Base-by-base conservation (phyloP, 1,140 invertebrate species). In the Colletes gigas region DNA sequence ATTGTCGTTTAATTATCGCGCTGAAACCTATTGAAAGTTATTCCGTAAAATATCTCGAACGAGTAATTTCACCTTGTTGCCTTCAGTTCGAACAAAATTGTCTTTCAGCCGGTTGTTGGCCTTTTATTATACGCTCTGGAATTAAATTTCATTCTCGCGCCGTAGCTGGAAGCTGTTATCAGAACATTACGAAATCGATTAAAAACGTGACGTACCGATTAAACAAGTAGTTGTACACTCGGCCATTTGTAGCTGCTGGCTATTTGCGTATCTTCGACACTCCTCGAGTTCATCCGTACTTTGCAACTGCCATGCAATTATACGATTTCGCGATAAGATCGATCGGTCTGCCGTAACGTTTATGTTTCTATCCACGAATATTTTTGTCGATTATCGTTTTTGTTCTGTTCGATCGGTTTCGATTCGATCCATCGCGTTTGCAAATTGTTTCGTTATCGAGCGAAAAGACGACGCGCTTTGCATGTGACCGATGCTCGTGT, bases 251-350 rank as follows among this genome's bases (percentile, higher is more conserved):
- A 60, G 7, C n/a, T 14, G 44, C n/a, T 17, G 10, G n/a, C 21
- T 12, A 70, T 71, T 70, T 70, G 19, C 75, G 41, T 70, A 78
- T 52, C 75, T 4, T 19, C 57, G 41, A 39, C 8, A 21, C 75
- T 1, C 3, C 8, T 52, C 30, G 30, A 30, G 30, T 30, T 30
- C 30, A 30, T 30, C 30, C 30, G 30, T 30, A 30, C 30, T 30
- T 30, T 30, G 30, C 30, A 30, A 30, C 30, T 30, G 30, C 14
- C 14, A 3, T 47, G 15, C 8, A 19, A 21, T 67, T 50, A 7
- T 52, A 14, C n/a, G 8, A 7, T 7, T 19, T n/a, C 44, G 1
- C n/a, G 44, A 52, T 55, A 50, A 10, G 65, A 52, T 66, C n/a
- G 14, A 55, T 75, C 9, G 44, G 9, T 47, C 14, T 21, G 41